Evolutionary conservation across 1,140 invertebrate species (phyloP).

Genomic region (Hydropsyche tenuis): DNA sequence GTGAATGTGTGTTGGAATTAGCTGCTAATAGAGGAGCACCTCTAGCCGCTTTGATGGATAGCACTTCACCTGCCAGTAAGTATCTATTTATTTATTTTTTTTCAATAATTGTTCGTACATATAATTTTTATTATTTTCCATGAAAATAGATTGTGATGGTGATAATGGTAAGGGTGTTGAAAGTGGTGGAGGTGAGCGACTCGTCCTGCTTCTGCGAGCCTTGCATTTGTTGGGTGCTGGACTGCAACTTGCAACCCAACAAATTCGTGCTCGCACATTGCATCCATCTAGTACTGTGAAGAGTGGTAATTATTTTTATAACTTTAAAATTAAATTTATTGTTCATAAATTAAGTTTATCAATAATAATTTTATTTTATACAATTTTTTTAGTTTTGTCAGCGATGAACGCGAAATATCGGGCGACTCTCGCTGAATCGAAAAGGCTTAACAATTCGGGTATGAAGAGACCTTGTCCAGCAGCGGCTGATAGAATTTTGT

Average conservation of each 20-base stretch:
- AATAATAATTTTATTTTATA: background rate
- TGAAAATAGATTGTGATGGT: conserved; percentile 19
- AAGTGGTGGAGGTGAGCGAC: conserved; percentile 80
- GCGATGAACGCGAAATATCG: conserved; percentile 90
- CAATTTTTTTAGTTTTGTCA: conserved; percentile 76
- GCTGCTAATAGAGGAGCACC: conserved; percentile 79
- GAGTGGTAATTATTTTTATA: conserved; percentile 67
- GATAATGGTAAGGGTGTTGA: conserved; percentile 55
- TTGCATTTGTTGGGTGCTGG: conserved; percentile 93
- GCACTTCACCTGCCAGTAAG: conserved; percentile 44
- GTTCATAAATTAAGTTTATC: conserved; percentile 1
- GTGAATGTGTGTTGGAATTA: conserved; percentile 89
- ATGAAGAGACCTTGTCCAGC: conserved; percentile 73
- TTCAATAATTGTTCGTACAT: background rate
- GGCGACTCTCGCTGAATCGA: conserved; percentile 85
- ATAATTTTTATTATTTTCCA: conserved; percentile 13
- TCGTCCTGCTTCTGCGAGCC: conserved; percentile 87
- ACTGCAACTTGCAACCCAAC: conserved; percentile 86
- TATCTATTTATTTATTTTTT: background rate
- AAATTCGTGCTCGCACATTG: conserved; percentile 81
- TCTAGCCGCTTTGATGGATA: conserved; percentile 65
- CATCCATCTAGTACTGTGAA: conserved; percentile 91
- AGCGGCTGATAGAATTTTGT: conserved; percentile 93
- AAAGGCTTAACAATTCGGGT: conserved; percentile 83
- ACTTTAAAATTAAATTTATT: conserved; percentile 20